Evolutionary conservation across 2,113 vertebrate species (phyloP).

Genomic region (Synodontis membranacea): DNA sequence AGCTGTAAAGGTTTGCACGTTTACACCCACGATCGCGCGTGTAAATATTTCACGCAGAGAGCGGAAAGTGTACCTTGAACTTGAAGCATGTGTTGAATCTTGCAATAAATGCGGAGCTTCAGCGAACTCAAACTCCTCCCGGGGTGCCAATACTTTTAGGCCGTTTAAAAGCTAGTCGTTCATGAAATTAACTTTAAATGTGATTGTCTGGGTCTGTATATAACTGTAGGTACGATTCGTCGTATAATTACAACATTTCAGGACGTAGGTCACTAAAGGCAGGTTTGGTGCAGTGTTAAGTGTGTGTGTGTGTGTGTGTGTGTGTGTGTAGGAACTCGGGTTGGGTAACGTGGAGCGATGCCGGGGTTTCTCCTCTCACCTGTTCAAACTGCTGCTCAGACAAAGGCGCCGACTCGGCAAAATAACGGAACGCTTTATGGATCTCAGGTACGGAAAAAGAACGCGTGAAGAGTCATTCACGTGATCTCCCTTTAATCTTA

Average conservation of each 20-base stretch:
- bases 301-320: background rate
- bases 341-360: constrained; percentile 84
- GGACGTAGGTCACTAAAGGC: too few species aligned
- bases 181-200: too few species aligned
- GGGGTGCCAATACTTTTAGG: background rate
- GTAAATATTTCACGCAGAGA: background rate
- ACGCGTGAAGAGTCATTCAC: background rate
- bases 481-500: too few species aligned
- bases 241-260: too few species aligned
- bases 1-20: constrained; percentile 81
- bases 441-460: constrained; percentile 76
- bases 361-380: constrained; percentile 89
- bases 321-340: constrained; percentile 80
- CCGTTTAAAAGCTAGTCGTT: too few species aligned
- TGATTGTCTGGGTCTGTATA: too few species aligned
- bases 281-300: background rate
- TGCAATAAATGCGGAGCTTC: background rate
- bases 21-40: background rate
- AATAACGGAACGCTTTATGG: constrained; percentile 85
- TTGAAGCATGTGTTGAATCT: background rate
- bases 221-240: too few species aligned
- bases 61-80: background rate
- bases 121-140: background rate
- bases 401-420: constrained; percentile 81
- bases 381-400: constrained; percentile 83